A percentile compares a stretch with the other conserved stretches of the same genome.
These are phyloP conservation scores for Rhabdomys dilectus DNA, from an alignment of 2,113 vertebrate species.

Conservation along the genomic window DNA sequence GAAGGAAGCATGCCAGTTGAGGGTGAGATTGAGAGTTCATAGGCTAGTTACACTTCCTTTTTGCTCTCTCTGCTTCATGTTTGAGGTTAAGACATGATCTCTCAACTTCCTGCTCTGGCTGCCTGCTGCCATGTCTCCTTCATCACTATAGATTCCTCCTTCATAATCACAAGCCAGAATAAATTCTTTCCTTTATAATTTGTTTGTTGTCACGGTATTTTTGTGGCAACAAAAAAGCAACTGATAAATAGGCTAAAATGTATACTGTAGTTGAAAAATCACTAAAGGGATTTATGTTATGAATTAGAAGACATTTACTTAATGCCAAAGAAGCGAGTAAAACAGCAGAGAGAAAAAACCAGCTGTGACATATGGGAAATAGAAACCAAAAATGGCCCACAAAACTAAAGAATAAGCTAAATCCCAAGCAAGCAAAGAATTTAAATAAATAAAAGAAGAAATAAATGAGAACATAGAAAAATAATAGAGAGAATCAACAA, in stretches of 20 bases:
- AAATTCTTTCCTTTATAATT: neutral
- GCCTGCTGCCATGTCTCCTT: neutral
- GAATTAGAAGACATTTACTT: conserved; percentile 29
- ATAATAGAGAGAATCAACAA: neutral
- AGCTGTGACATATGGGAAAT: neutral
- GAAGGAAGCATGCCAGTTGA: neutral
- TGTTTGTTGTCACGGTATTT: neutral
- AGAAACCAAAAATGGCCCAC: neutral
- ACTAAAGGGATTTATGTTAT: conserved; percentile 9
- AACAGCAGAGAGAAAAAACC: conserved; percentile 4
- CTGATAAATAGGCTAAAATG: neutral
- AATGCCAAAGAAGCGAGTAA: neutral
- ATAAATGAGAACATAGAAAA: conserved; percentile 9
- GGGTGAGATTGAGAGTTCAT: neutral
- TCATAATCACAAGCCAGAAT: neutral
- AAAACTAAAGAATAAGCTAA: conserved; percentile 27
- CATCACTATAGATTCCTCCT: neutral
- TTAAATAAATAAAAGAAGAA: neutral
- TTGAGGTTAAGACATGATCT: neutral
- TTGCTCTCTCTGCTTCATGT: neutral
- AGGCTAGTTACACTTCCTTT: neutral
- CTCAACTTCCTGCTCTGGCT: neutral
- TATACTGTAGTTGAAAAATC: neutral
- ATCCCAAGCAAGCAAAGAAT: neutral
- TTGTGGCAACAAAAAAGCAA: neutral